phyloP scores from a whole-genome alignment of 2,888 invertebrate genomes.

The Polyommatus icarus region DNA sequence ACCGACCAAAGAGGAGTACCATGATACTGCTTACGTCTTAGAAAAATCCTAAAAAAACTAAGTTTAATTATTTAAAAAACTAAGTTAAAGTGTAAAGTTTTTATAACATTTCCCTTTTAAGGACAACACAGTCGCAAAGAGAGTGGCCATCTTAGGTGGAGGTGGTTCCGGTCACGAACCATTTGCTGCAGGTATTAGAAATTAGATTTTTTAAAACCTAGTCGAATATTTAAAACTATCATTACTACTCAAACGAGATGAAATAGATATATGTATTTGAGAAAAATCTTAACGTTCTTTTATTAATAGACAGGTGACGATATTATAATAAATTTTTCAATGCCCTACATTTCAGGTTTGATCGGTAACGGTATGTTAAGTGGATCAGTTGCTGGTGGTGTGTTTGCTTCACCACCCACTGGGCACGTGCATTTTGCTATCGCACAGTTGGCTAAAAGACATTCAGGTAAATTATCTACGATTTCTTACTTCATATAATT shows the following conservation, averaged over 20 bases:
- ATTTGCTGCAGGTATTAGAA: conserved; percentile 65
- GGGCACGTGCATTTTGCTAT: conserved; percentile 84
- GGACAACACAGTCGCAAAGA: conserved; percentile 53
- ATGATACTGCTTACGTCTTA: too few relatives aligned
- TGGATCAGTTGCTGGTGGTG: conserved; percentile 86
- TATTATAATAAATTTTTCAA: neutral
- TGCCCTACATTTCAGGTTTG: conserved; percentile 75
- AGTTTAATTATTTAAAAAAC: too few relatives aligned
- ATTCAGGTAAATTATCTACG: conserved; percentile 70
- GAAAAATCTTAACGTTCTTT: neutral
- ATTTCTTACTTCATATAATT: neutral
- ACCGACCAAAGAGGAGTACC: too few relatives aligned
- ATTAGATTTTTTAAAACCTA: neutral
- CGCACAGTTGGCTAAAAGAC: conserved; percentile 77
- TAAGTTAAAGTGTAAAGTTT: neutral
- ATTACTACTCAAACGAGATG: neutral
- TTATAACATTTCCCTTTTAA: conserved; percentile 42
- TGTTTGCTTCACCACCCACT: conserved; percentile 89
- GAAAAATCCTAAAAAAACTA: too few relatives aligned
- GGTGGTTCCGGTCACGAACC: conserved; percentile 94
- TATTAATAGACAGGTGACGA: neutral
- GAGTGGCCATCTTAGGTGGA: conserved; percentile 84
- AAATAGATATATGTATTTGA: neutral
- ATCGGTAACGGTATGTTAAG: conserved; percentile 91
- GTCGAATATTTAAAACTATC: too few relatives aligned